Evolutionary conservation across 2,113 vertebrate species (phyloP).

Genomic region (Neofelis nebulosa): DNA sequence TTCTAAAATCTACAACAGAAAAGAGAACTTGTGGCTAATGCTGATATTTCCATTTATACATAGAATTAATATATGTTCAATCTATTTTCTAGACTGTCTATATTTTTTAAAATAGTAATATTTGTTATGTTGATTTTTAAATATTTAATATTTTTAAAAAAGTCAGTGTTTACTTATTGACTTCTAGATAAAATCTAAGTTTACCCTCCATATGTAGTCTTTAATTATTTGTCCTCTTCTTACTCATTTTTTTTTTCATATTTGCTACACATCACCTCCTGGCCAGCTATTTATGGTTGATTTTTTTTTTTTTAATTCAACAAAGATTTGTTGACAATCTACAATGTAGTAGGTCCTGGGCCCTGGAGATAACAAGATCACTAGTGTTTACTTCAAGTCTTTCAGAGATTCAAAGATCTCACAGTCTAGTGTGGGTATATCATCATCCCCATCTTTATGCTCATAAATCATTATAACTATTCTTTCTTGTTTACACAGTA

Average conservation of each 20-base stretch:
- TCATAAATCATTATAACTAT: neutral
- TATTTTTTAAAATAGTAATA: constrained; percentile 4
- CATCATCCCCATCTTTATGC: neutral
- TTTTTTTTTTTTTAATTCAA: neutral
- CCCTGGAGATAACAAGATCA: neutral
- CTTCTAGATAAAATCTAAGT: neutral
- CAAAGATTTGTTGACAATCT: neutral
- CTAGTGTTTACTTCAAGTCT: neutral
- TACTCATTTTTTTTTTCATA: neutral
- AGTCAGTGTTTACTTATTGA: neutral
- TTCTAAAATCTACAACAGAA: neutral
- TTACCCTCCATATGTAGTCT: neutral
- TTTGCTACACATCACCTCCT: neutral
- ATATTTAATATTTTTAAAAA: neutral
- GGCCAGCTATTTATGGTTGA: neutral
- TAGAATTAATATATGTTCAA: neutral
- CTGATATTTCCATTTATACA: neutral
- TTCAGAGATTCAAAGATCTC: neutral
- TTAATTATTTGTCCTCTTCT: neutral
- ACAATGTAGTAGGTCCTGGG: neutral
- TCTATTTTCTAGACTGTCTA: neutral
- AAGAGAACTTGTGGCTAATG: neutral
- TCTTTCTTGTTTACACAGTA: neutral
- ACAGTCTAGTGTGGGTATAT: neutral
- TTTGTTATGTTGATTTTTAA: neutral